phyloP scores from a whole-genome alignment of 2,113 vertebrate species.

The Cyprinodon brontotheroides region DNA sequence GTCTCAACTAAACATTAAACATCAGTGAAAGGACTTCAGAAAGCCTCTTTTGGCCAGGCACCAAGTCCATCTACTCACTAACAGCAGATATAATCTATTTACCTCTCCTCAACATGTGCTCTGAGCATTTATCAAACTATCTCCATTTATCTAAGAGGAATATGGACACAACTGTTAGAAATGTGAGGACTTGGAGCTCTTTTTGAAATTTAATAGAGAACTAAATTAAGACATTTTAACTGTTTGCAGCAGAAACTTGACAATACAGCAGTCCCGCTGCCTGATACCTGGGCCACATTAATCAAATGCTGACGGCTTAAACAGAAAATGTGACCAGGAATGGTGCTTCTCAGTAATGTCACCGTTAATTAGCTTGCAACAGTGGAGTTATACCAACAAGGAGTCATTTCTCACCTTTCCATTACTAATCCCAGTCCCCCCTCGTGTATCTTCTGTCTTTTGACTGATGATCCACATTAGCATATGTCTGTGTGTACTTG shows the following conservation, averaged over 20 bases:
- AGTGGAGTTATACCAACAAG: slow-evolving; percentile 40
- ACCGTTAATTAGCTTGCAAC: slow-evolving; percentile 45
- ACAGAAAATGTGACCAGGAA: slow-evolving; percentile 33
- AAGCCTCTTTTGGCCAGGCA: slow-evolving; percentile 27
- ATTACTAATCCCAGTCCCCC: slow-evolving; percentile 46
- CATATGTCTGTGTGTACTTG: no score
- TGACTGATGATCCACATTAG: no score
- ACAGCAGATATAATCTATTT: slow-evolving; percentile 36
- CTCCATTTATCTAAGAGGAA: slow-evolving; percentile 22
- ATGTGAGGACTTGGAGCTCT: slow-evolving; percentile 17
- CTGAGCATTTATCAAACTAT: slow-evolving; percentile 20
- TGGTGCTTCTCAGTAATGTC: slow-evolving; percentile 43
- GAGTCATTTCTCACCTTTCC: slow-evolving; percentile 52
- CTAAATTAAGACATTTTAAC: slow-evolving; percentile 38
- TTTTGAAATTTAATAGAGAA: background rate
- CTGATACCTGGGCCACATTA: slow-evolving; percentile 25
- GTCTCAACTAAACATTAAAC: slow-evolving; percentile 2
- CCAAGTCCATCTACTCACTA: slow-evolving; percentile 30
- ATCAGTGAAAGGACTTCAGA: slow-evolving; percentile 40
- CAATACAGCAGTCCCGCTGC: slow-evolving; percentile 13
- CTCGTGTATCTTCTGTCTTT: slow-evolving; percentile 4
- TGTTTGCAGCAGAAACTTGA: slow-evolving; percentile 9
- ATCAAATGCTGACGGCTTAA: slow-evolving; percentile 51
- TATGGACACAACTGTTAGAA: background rate
- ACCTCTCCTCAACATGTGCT: slow-evolving; percentile 30